Conservation (phyloP, 2,797 vertebrate genomes). For the Alca torda region DNA sequence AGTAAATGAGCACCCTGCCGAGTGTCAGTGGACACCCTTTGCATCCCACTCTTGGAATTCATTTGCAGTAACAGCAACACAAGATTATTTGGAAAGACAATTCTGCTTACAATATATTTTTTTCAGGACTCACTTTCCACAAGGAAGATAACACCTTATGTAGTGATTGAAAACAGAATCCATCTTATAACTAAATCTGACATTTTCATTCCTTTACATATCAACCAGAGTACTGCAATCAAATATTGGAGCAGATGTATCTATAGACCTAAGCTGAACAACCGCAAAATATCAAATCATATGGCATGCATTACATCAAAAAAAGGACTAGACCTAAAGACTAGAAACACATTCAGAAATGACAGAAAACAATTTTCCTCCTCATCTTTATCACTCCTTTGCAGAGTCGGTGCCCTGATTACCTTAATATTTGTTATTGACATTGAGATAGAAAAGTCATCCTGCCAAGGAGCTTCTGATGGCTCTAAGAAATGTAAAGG, state of each 20-base stretch:
- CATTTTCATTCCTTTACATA: conserved; percentile 4
- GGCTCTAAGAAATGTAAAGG: not conserved
- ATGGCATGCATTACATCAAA: not conserved
- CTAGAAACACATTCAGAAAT: conserved; percentile 18
- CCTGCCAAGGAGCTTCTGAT: not conserved
- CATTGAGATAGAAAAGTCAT: not conserved
- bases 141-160: conserved; percentile 11
- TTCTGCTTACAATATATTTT: not conserved
- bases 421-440: not conserved
- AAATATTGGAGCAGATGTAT: not conserved
- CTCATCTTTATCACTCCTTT: not conserved
- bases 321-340: not conserved
- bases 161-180: conserved; percentile 37
- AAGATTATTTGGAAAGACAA: conserved; percentile 1
- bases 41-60: not conserved
- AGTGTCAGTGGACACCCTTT: not conserved
- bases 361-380: conserved; percentile 7
- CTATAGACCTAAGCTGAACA: not conserved
- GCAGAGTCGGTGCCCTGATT: not conserved
- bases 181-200: not conserved
- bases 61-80: not conserved
- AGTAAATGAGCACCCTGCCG: not conserved
- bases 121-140: conserved; percentile 4
- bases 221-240: not conserved
- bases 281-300: not conserved